Percentiles rank a stretch among this genome's conserved stretches.
phyloP scores from a whole-genome alignment of 1,140 invertebrate species.

The Cydia fagiglandana region DNA sequence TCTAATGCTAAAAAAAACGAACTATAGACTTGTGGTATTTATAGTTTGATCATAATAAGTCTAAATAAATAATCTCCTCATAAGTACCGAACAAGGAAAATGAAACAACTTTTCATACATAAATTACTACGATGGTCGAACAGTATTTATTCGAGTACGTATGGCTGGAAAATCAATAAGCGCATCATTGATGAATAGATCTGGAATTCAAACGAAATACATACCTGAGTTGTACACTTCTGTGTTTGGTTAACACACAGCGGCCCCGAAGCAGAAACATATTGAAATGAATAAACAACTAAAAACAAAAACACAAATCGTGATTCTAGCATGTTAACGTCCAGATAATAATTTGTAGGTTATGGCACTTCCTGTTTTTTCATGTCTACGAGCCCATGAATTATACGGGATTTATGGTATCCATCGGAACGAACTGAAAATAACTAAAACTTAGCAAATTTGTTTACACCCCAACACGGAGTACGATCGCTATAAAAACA shows the following conservation, averaged over 20 bases:
- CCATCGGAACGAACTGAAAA: slow-evolving; percentile 22
- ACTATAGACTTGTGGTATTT: not conserved
- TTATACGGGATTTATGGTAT: not conserved
- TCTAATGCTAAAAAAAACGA: too few species aligned
- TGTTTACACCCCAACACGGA: slow-evolving; percentile 21
- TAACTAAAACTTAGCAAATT: slow-evolving; percentile 22
- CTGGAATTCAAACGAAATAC: slow-evolving; percentile 30
- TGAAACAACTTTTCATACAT: not conserved
- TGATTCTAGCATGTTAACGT: slow-evolving; percentile 9
- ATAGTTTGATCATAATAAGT: not conserved
- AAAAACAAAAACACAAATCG: slow-evolving; percentile 41
- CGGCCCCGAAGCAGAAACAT: slow-evolving; percentile 47
- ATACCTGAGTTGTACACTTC: slow-evolving; percentile 62
- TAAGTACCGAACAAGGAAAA: not conserved
- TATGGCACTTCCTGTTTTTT: slow-evolving; percentile 5
- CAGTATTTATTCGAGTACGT: not conserved
- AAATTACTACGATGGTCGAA: not conserved
- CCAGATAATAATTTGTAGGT: not conserved
- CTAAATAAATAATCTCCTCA: not conserved
- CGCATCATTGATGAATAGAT: slow-evolving; percentile 3
- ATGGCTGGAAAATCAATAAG: slow-evolving; percentile 5
- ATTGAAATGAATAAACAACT: slow-evolving; percentile 44
- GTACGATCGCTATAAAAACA: slow-evolving; percentile 25
- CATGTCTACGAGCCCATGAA: slow-evolving; percentile 4
- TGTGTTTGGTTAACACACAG: slow-evolving; percentile 55